Conservation (phyloP, 2,797 vertebrate genomes). For the Enteromius anoplus region DNA sequence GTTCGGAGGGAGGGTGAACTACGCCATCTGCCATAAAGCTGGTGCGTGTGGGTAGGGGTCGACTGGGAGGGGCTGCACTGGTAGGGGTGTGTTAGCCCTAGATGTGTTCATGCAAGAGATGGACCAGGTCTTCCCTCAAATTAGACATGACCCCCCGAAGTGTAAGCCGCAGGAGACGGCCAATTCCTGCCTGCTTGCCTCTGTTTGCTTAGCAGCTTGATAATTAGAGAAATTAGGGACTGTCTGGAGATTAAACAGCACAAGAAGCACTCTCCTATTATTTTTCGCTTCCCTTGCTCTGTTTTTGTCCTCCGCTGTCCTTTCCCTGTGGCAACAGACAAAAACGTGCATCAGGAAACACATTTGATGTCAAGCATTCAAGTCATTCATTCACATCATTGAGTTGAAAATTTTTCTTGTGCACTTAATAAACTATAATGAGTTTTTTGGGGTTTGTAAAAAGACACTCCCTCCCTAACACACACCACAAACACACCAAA, state of each 20-base stretch:
- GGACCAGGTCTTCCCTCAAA: constrained; percentile 50
- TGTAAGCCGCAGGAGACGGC: constrained; percentile 40
- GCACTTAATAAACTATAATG: background rate
- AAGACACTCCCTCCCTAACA: constrained; percentile 13
- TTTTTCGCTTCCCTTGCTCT: constrained; percentile 44
- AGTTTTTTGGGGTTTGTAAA: background rate
- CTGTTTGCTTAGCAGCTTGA: constrained; percentile 47
- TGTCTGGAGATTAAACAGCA: constrained; percentile 50
- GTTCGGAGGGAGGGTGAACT: constrained; percentile 46
- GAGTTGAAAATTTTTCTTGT: constrained; percentile 25
- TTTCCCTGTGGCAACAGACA: constrained; percentile 18
- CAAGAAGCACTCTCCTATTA: constrained; percentile 31
- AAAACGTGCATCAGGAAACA: constrained; percentile 21
- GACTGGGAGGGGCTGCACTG: constrained; percentile 18
- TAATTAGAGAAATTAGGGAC: constrained; percentile 52
- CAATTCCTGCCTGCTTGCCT: constrained; percentile 37
- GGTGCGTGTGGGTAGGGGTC: constrained; percentile 45
- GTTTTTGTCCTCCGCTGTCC: constrained; percentile 17
- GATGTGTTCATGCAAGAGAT: constrained; percentile 55
- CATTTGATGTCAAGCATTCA: constrained; percentile 7
- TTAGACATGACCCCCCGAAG: constrained; percentile 52
- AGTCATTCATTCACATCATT: constrained; percentile 18
- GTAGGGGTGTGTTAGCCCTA: constrained; percentile 46
- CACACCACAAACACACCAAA: constrained; percentile 30
- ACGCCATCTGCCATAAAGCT: constrained; percentile 60